These are phyloP conservation scores for Pterois miles DNA, from an alignment of 2,797 vertebrate genomes.

Conservation along the genomic window DNA sequence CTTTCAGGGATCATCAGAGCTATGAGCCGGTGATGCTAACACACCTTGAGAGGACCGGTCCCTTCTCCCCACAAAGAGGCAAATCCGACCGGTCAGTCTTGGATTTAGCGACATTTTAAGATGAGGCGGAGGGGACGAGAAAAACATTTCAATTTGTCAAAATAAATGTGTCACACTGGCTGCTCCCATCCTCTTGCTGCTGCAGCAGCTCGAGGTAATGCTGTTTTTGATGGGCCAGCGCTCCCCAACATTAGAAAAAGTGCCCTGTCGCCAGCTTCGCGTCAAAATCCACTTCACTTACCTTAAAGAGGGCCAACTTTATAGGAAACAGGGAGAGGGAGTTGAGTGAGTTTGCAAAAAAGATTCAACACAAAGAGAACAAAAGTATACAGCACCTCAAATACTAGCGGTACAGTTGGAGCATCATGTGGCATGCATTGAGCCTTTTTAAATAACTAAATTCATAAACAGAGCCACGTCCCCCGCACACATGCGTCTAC, in stretches of 20 bases:
- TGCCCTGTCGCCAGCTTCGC: conserved; percentile 66
- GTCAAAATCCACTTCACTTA: conserved; percentile 63
- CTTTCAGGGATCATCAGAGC: conserved; percentile 49
- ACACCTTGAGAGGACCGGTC: conserved; percentile 64
- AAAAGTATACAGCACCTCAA: conserved; percentile 41
- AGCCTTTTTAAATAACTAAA: conserved; percentile 76
- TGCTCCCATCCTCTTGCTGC: conserved; percentile 46
- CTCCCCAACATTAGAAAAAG: conserved; percentile 60
- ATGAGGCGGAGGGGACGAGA: conserved; percentile 40
- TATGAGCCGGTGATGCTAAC: conserved; percentile 67
- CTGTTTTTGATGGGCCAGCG: conserved; percentile 60
- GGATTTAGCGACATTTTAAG: conserved; percentile 75
- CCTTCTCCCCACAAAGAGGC: conserved; percentile 53
- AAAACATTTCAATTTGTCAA: conserved; percentile 72
- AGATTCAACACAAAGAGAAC: conserved; percentile 36
- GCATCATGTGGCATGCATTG: conserved; percentile 57
- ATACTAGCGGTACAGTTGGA: conserved; percentile 45
- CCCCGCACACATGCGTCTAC: conserved; percentile 74
- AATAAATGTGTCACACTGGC: conserved; percentile 68
- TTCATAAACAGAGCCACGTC: conserved; percentile 78
- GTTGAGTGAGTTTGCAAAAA: conserved; percentile 28
- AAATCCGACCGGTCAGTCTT: conserved; percentile 72
- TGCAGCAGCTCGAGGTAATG: conserved; percentile 55
- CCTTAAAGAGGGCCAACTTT: conserved; percentile 44
- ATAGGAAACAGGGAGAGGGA: conserved; percentile 4